Evolutionary conservation across 2,797 vertebrate species (phyloP).

Genomic region (Agapornis canus): DNA sequence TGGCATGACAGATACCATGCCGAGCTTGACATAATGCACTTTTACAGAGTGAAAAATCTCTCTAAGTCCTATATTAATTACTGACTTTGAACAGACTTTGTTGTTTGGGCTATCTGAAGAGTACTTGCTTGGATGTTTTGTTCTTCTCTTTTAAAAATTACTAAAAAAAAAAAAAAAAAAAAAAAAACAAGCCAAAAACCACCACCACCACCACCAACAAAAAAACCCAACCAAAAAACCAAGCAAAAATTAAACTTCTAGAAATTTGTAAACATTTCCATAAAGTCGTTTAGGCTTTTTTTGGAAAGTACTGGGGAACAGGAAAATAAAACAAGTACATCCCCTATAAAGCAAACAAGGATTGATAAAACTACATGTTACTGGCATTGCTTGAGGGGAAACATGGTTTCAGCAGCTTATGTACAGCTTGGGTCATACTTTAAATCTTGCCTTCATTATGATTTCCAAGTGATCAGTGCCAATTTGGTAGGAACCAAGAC

Average conservation of each 20-base stretch:
- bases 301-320: background rate
- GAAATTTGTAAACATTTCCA: background rate
- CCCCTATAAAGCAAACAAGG: background rate
- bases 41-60: background rate
- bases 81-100: background rate
- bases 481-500: background rate
- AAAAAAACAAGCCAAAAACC: background rate
- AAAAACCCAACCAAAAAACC: fast-evolving
- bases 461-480: background rate
- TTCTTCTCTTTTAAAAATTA: too few relatives aligned
- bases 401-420: background rate
- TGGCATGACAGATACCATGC: background rate
- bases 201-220: too few relatives aligned
- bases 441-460: background rate
- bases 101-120: background rate
- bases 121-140: background rate
- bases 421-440: background rate
- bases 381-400: background rate
- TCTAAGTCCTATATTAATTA: background rate
- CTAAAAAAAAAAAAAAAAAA: too few relatives aligned
- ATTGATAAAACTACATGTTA: background rate
- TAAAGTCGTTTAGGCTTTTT: background rate
- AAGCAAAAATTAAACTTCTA: background rate
- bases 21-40: background rate
- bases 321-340: background rate